Percentiles rank a stretch among this genome's conserved stretches.
Conservation (phyloP, 2,113 vertebrate genomes). For the Syngnathus typhle region DNA sequence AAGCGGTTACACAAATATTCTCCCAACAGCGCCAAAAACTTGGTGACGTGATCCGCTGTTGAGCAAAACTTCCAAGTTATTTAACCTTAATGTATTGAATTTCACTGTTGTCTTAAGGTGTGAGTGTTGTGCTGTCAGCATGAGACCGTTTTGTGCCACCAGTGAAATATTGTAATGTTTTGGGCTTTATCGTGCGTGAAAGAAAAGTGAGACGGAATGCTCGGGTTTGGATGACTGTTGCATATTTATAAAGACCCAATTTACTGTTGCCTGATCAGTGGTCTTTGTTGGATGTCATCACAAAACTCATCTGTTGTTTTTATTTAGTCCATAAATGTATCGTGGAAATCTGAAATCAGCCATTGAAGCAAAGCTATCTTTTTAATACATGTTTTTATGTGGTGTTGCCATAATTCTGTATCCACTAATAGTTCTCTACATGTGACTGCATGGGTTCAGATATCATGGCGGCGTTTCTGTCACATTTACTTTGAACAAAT, state of each 20-base stretch:
- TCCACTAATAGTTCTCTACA: constrained; percentile 21
- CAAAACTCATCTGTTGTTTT: not conserved
- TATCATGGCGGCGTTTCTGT: constrained; percentile 30
- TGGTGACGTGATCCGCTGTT: constrained; percentile 7
- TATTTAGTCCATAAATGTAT: constrained; percentile 7
- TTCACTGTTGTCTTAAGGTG: constrained; percentile 61
- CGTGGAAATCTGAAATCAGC: not conserved
- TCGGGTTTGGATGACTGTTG: constrained; percentile 13
- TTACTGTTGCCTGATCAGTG: constrained; percentile 8
- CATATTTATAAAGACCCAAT: constrained; percentile 10
- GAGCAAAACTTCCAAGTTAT: constrained; percentile 33
- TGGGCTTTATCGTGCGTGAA: constrained; percentile 18
- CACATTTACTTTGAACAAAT: constrained; percentile 6
- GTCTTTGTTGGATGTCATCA: constrained; percentile 17
- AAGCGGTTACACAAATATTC: not conserved
- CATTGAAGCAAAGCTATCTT: constrained; percentile 11
- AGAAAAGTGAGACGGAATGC: constrained; percentile 15
- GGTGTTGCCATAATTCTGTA: constrained; percentile 26
- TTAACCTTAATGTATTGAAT: constrained; percentile 54
- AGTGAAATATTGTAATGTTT: constrained; percentile 38
- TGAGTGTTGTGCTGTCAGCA: constrained; percentile 62
- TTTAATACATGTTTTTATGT: constrained; percentile 22
- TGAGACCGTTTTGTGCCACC: constrained; percentile 59
- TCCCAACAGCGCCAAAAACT: constrained; percentile 16
- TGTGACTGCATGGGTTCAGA: constrained; percentile 47